Evolutionary conservation across 2,797 vertebrate species (phyloP), one percentile per base, ranked within the genome.

Genomic region (Oreochromis grahami): DNA sequence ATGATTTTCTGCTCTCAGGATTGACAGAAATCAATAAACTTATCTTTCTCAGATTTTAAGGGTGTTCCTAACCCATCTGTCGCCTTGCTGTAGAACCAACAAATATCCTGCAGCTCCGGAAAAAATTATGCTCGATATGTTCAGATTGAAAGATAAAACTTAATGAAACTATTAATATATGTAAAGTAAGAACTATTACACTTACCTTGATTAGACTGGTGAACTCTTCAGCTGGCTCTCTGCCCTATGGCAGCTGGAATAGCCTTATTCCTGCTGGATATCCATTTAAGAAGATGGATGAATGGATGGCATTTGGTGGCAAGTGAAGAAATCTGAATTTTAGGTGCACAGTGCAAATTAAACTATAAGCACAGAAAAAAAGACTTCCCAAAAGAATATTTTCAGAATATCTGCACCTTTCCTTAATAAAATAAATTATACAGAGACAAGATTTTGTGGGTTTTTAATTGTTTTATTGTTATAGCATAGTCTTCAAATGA

Each of bases 241-340:
- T 65, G 60, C 0, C 2, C 63, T 43, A 9, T 17, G 63, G 13
- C 38, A 43, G 38, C 36, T 3, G 21, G n/a, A 43, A 43, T 2
- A 70, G 4, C 17, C 6, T 0, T 12, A 1, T 60, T 36, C 32
- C 32, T 60, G 58, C 17, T 36, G 32, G 32, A 1, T 36, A 60
- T 53, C 21, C n/a, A 1, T n/a, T 63, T 0, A 43, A 68, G 63
- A 3, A 24, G 38, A 43, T 68, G 36, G 7, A 68, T 14, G 36
- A 41, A 65, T 41, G 36, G 60, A 41, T 24, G 60, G 60, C 36
- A 65, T 65, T 65, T 41, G 1, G 60, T 65, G 60, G 36, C 34
- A 65, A 65, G 36, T 68, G 36, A 68, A 24, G 36, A 68, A 68
- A 41, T 0, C 32, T n/a, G 58, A 63, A 63, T 12, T 36, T 63